Evolutionary conservation across 2,888 invertebrate species (phyloP), one percentile per base, ranked within the genome.

Genomic region (Pogonocherus hispidulus): DNA sequence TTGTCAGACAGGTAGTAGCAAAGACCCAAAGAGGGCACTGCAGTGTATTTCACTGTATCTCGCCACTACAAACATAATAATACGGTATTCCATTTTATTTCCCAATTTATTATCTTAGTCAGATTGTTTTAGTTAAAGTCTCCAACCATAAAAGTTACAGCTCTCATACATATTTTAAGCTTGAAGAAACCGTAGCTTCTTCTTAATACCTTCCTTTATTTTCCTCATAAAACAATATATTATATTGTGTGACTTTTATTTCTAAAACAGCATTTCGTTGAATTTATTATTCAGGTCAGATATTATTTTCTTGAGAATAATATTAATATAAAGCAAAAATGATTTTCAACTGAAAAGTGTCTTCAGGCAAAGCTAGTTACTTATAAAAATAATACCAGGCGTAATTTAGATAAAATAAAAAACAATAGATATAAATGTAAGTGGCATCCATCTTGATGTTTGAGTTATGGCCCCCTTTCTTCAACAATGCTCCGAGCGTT

Each of bases 341-440:
- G n/a, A 52, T 32, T 54, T 35, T 54, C 27, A 54, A 55, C 19
- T 55, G 55, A 8, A 41, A 55, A 37, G 5, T 52, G 37, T 37
- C 37, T 55, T 41, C 35, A 19, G 20, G 1, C n/a, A 52, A 67
- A 37, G 37, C 55, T 37, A 41, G 20, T 37, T 32, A 62, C 52
- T 54, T 27, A 54, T 18, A 64, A 64, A 51, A 64, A 46, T 56
- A 56, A 64, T 55, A 56, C 47, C 59, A 9, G 66, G 52, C 57
- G 56, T 65, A 70, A 74, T 71, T 67, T 60, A 71, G 74, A 76
- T 74, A 74, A 73, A 73, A 75, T 70, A 74, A 75, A 74, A 71
- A 72, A 72, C 69, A 74, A 76, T 71, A 65, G 60, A 63, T 73
- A 76, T 75, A 78, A 78, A 77, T 75, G 74, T 74, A 73, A 72